Percentiles rank a stretch among this genome's conserved stretches.
Conservation (phyloP, 1,140 invertebrate genomes). For the Venturia canescens region DNA sequence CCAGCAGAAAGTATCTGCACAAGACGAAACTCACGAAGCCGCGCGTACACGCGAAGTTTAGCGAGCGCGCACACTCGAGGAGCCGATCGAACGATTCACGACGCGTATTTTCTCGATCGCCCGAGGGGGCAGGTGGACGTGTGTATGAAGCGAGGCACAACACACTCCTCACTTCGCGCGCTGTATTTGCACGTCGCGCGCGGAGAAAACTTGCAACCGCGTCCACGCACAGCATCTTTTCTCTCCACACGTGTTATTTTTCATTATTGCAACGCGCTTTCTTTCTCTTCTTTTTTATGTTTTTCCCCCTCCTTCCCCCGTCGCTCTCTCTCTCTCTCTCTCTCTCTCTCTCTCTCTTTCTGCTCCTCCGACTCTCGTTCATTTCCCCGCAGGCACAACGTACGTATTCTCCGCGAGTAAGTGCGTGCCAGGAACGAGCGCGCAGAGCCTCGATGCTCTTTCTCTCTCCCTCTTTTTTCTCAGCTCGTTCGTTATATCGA, state of each 20-base stretch:
- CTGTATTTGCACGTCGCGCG: conserved; percentile 11
- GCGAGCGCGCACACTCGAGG: neutral
- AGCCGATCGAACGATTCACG: conserved; percentile 7
- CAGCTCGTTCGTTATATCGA: conserved; percentile 32
- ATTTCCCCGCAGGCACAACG: conserved; percentile 13
- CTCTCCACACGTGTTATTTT: conserved; percentile 22
- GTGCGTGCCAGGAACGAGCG: conserved; percentile 2
- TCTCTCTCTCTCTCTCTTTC: neutral
- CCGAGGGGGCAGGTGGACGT: conserved; percentile 16
- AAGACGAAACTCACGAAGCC: neutral
- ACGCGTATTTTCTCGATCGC: conserved; percentile 10
- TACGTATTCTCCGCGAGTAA: neutral
- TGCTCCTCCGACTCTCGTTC: too few relatives aligned
- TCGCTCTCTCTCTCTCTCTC: neutral
- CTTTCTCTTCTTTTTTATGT: neutral
- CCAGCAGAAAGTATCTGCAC: neutral
- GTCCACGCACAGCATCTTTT: conserved; percentile 22
- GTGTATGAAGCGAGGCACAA: conserved; percentile 13
- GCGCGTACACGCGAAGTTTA: neutral
- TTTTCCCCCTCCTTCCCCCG: neutral
- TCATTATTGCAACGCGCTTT: conserved; percentile 27
- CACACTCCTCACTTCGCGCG: neutral
- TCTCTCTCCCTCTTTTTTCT: conserved; percentile 4
- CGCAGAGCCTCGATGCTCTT: neutral
- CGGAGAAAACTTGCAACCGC: conserved; percentile 21